Conservation (phyloP, 2,888 invertebrate genomes). For the Thecocarcelia acutangulata region DNA sequence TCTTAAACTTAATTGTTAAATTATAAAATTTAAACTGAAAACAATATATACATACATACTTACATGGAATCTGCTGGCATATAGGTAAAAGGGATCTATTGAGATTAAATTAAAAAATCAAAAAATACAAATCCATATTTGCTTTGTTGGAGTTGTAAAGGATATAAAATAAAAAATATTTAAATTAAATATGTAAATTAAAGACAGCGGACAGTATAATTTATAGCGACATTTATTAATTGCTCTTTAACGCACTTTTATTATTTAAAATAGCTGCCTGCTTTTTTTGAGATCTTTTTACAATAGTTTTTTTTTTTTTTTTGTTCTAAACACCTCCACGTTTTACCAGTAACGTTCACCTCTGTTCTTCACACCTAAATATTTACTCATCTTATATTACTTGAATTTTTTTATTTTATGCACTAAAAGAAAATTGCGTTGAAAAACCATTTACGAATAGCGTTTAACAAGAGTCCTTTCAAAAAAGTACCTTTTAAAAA, state of each 20-base stretch:
- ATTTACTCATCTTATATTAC: constrained; percentile 62
- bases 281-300: constrained; percentile 9
- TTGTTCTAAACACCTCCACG: constrained; percentile 60
- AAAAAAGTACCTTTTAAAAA: no score
- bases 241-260: constrained; percentile 54
- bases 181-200: constrained; percentile 61
- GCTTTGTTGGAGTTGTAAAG: background rate
- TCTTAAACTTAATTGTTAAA: constrained; percentile 42
- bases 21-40: constrained; percentile 8
- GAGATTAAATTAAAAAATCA: background rate
- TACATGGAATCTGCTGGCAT: background rate
- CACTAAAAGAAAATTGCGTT: constrained; percentile 23
- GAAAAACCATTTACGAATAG: background rate
- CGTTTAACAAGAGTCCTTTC: no score
- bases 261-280: constrained; percentile 21
- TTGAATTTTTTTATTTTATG: constrained; percentile 32
- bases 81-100: constrained; percentile 11
- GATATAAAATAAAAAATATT: constrained; percentile 38
- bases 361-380: constrained; percentile 61
- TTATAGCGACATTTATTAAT: constrained; percentile 68
- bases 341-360: constrained; percentile 26
- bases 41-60: background rate
- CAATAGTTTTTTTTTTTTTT: constrained; percentile 13
- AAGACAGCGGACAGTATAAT: background rate
- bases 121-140: background rate